Conservation (phyloP, 1,140 invertebrate genomes). For the Heliconius congener region DNA sequence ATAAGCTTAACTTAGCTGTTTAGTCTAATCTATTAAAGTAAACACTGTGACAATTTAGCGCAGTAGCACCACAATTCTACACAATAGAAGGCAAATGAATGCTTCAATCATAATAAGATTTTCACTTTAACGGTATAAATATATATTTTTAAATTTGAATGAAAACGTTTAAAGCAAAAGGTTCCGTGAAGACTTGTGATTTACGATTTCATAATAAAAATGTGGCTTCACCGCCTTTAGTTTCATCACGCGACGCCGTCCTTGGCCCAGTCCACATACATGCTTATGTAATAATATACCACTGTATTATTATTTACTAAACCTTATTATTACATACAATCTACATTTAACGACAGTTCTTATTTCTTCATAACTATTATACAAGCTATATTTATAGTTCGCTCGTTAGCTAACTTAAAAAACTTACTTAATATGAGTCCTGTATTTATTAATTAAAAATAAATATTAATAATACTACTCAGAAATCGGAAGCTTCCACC, state of each 20-base stretch:
- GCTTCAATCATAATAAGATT: conserved; percentile 9
- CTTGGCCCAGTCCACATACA: conserved; percentile 45
- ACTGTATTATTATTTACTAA: not conserved
- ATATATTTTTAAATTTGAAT: conserved; percentile 14
- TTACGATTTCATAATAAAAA: conserved; percentile 39
- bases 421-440: too few relatives aligned
- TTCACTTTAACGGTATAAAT: not conserved
- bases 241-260: conserved; percentile 36
- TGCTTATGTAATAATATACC: conserved; percentile 33
- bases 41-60: not conserved
- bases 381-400: too few relatives aligned
- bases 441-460: not conserved
- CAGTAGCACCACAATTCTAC: not conserved
- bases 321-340: not conserved
- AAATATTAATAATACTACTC: not conserved
- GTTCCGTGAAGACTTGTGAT: conserved; percentile 13
- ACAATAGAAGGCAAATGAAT: conserved; percentile 3
- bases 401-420: too few relatives aligned
- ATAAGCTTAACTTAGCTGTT: not conserved
- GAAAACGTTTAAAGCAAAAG: conserved; percentile 26
- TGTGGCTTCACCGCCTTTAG: conserved; percentile 29
- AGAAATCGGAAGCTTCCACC: not conserved
- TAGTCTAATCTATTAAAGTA: not conserved
- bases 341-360: not conserved
- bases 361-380: too few relatives aligned